phyloP scores from a whole-genome alignment of 2,113 vertebrate genomes.

The Istiophorus platypterus region DNA sequence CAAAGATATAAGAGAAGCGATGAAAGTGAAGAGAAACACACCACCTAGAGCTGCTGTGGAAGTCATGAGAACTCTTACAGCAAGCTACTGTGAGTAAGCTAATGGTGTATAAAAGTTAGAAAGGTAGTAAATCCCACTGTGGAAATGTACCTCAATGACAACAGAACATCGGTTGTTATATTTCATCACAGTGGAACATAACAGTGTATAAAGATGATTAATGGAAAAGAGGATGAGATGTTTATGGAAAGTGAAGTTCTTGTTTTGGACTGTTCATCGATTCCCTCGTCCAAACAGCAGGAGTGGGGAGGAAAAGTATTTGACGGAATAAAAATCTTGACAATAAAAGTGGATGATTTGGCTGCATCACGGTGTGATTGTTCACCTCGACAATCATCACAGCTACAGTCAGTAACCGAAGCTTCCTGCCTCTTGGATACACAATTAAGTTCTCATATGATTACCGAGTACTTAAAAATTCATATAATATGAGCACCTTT shows the following conservation, averaged over 20 bases:
- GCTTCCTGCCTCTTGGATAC: neutral
- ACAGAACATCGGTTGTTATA: neutral
- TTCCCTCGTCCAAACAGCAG: constrained; percentile 21
- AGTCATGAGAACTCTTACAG: neutral
- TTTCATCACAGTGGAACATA: neutral
- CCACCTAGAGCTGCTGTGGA: neutral
- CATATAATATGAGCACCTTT: neutral
- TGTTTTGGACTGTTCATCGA: constrained; percentile 34
- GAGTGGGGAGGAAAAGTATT: neutral
- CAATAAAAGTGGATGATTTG: constrained; percentile 18
- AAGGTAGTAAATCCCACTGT: neutral
- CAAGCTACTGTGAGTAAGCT: neutral
- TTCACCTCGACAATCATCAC: neutral
- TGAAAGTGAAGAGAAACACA: neutral
- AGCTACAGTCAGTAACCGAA: neutral
- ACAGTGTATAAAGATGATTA: constrained; percentile 21
- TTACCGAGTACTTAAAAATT: no score
- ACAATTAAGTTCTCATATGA: neutral
- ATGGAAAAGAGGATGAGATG: constrained; percentile 28
- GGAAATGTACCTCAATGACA: neutral
- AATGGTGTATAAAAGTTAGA: neutral
- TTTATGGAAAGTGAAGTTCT: constrained; percentile 30
- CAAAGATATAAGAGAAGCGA: constrained; percentile 24
- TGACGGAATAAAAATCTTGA: constrained; percentile 6
- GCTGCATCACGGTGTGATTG: neutral